Evolutionary conservation across 2,888 invertebrate species (phyloP), one percentile per base, ranked within the genome.

Genomic region (Dusona sp.): DNA sequence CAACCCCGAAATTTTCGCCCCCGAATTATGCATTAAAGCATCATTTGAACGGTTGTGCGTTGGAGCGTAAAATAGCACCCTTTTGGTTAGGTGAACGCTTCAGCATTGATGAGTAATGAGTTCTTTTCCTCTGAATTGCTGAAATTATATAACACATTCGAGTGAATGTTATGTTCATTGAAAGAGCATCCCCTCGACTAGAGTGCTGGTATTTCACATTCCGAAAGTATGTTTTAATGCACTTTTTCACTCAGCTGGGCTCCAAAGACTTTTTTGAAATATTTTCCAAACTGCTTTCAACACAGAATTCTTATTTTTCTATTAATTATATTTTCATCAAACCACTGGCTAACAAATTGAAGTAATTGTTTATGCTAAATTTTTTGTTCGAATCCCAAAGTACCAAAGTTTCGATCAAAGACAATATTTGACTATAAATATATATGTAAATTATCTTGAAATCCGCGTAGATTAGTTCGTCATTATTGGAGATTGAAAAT

Each of bases 91-190:
- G n/a, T n/a, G 36, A 36, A 68, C 25, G n/a, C 48, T 57, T 73
- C 33, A n/a, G 22, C 51, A 54, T 29, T 36, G 36, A 73, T 54
- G 36, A 36, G 13, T 33, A 33, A 36, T 51, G 54, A n/a, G 33
- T 73, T 73, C 19, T 33, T 54, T 11, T 19, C 2, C 54, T 33
- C 51, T 33, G 54, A 73, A 73, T 54, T 73, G 22, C 33, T 51
- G 19, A 72, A 72, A 72, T 72, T 72, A 29, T 48, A 33, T 48
- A 72, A 72, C 48, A 48, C 70, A 29, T 29, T n/a, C 2, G 29
- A 33, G 48, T 16, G 48, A 51, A 48, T 48, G 70, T 72, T 48
- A 68, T 25, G 68, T 68, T 68, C 68, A 25, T n/a, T 25, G 42
- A 42, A 45, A 68, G 45, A 45, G 68, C 68, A 45, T 68, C 45